Evolutionary conservation across 2,888 invertebrate species (phyloP).

Genomic region (Leptura quadrifasciata): DNA sequence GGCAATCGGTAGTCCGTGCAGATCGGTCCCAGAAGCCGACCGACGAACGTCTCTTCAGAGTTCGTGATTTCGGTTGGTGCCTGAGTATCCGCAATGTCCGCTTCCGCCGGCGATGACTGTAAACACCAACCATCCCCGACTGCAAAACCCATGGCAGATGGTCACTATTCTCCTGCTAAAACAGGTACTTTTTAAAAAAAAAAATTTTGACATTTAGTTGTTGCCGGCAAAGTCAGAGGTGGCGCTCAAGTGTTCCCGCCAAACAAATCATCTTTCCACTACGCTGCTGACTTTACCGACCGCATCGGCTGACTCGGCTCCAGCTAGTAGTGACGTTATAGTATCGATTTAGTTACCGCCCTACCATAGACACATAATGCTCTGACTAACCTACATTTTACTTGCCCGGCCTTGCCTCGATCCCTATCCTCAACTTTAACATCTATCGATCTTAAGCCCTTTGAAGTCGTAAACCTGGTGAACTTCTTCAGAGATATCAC

Average conservation of each 20-base stretch:
- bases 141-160: constrained; percentile 70
- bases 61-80: constrained; percentile 65
- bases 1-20: constrained; percentile 63
- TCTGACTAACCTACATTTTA: constrained; percentile 72
- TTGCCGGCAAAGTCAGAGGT: constrained; percentile 10
- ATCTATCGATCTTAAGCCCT: constrained; percentile 63
- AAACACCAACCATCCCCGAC: constrained; percentile 64
- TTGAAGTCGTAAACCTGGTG: constrained; percentile 57
- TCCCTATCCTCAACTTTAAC: constrained; percentile 54
- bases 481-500: constrained; percentile 47
- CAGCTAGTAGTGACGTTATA: constrained; percentile 55
- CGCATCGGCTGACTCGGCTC: constrained; percentile 40
- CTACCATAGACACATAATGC: constrained; percentile 65
- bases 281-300: constrained; percentile 13
- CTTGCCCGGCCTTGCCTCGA: constrained; percentile 60
- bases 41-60: constrained; percentile 57
- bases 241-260: constrained; percentile 46
- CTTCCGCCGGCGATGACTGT: constrained; percentile 70
- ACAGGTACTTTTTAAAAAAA: constrained; percentile 64
- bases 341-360: constrained; percentile 64
- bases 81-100: constrained; percentile 68
- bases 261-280: constrained; percentile 31
- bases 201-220: too few relatives aligned
- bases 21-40: constrained; percentile 69
- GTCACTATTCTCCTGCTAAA: constrained; percentile 72